Evolutionary conservation across 2,888 invertebrate genomes (phyloP).

Genomic region (Apoderus coryli): DNA sequence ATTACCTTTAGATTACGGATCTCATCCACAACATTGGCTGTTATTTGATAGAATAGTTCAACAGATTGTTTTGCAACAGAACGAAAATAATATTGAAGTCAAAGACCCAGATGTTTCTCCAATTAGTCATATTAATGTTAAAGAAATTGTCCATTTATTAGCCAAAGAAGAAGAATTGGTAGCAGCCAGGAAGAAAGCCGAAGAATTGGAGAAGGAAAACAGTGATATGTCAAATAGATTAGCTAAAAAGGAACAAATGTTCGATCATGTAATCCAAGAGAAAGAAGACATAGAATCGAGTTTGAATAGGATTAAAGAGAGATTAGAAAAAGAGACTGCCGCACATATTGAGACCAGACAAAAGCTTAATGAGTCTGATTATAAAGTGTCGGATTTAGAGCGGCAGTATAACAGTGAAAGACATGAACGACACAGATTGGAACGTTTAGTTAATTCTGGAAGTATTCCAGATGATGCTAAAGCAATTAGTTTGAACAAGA

Average conservation of each 20-base stretch:
- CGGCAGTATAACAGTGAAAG: slow-evolving; percentile 58
- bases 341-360: slow-evolving; percentile 78
- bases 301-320: slow-evolving; percentile 60
- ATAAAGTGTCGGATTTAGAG: slow-evolving; percentile 35
- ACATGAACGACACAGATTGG: slow-evolving; percentile 65
- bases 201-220: slow-evolving; percentile 78
- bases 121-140: slow-evolving; percentile 78
- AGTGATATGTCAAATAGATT: slow-evolving; percentile 73
- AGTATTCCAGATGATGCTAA: slow-evolving; percentile 91
- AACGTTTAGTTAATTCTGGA: slow-evolving; percentile 77
- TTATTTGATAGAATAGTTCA: slow-evolving; percentile 86
- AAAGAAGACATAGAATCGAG: slow-evolving; percentile 83
- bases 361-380: slow-evolving; percentile 39
- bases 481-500: slow-evolving; percentile 38
- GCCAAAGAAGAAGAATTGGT: slow-evolving; percentile 89
- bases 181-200: slow-evolving; percentile 72
- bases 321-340: slow-evolving; percentile 79
- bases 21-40: slow-evolving; percentile 85
- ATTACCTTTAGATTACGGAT: slow-evolving; percentile 72
- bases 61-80: slow-evolving; percentile 78
- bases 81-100: slow-evolving; percentile 20
- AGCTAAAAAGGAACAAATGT: slow-evolving; percentile 84
- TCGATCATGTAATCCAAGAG: slow-evolving; percentile 79
- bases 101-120: slow-evolving; percentile 78
- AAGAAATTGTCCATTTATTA: slow-evolving; percentile 75